phyloP scores from a whole-genome alignment of 1,140 invertebrate genomes.

The Piezodorus guildinii region DNA sequence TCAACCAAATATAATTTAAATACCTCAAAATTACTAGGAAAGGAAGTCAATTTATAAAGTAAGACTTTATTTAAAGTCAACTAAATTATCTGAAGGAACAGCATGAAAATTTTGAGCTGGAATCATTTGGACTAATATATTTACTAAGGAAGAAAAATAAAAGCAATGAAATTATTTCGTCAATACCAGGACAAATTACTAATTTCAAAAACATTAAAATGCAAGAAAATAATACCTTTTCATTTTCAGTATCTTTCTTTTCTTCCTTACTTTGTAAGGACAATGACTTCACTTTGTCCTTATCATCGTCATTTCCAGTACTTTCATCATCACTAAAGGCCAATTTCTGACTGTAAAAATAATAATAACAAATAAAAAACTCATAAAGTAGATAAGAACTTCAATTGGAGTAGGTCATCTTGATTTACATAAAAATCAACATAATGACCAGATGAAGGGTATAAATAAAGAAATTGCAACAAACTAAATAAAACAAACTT shows the following conservation, averaged over 20 bases:
- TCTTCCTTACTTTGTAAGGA: conserved; percentile 24
- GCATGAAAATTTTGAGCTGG: too few species aligned
- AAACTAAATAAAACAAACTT: background rate
- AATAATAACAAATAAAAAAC: conserved; percentile 19
- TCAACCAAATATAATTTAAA: too few species aligned
- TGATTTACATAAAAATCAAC: too few species aligned
- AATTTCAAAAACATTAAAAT: background rate
- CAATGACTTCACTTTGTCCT: conserved; percentile 29
- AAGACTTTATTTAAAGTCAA: too few species aligned
- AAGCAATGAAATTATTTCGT: background rate
- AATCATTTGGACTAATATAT: too few species aligned
- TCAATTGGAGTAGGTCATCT: too few species aligned
- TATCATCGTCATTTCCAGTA: conserved; percentile 34
- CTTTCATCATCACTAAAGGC: conserved; percentile 86
- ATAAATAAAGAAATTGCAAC: too few species aligned
- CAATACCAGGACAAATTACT: background rate
- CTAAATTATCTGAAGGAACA: too few species aligned
- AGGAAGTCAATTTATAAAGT: too few species aligned
- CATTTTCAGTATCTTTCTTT: conserved; percentile 20
- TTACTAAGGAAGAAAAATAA: background rate
- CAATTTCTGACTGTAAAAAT: conserved; percentile 68
- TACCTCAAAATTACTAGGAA: too few species aligned
- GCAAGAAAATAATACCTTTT: background rate
- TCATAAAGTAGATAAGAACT: too few species aligned
- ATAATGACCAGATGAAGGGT: too few species aligned